Conservation (phyloP, 2,888 invertebrate species). For the Ennomos quercinarius region DNA sequence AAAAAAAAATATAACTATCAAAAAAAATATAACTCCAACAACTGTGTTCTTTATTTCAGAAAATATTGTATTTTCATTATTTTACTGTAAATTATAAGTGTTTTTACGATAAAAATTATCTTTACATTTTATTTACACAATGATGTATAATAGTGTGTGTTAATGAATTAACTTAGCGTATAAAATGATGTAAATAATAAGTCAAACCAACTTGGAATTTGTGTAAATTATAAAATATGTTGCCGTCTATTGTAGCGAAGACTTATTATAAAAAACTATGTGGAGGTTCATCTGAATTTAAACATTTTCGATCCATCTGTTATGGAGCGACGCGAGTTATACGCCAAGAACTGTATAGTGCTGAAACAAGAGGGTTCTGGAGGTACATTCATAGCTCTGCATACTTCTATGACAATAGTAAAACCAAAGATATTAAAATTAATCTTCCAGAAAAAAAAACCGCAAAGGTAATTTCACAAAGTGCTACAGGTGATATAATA, state of each 20-base stretch:
- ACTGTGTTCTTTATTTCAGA: no score
- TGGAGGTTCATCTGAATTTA: conserved; percentile 62
- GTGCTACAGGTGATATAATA: conserved; percentile 65
- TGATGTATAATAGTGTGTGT: no score
- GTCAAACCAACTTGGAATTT: neutral
- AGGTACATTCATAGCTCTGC: conserved; percentile 61
- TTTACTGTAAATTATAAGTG: no score
- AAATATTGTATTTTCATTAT: no score
- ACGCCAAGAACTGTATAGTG: conserved; percentile 47
- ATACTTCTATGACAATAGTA: conserved; percentile 59
- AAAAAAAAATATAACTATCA: no score
- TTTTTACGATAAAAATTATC: no score
- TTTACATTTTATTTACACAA: no score
- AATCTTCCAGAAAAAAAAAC: conserved; percentile 40
- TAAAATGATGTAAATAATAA: no score
- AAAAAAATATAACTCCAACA: no score
- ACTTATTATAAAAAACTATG: conserved; percentile 69
- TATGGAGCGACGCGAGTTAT: conserved; percentile 49
- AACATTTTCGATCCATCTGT: conserved; percentile 62
- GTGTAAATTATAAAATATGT: conserved; percentile 49
- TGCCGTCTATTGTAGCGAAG: conserved; percentile 67
- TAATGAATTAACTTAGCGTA: no score
- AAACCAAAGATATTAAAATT: conserved; percentile 44
- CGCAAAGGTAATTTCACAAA: conserved; percentile 59
- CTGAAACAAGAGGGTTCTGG: conserved; percentile 46